These are phyloP conservation scores for Diabrotica virgifera DNA, from an alignment of 1,140 invertebrate genomes.

Conservation along the genomic window DNA sequence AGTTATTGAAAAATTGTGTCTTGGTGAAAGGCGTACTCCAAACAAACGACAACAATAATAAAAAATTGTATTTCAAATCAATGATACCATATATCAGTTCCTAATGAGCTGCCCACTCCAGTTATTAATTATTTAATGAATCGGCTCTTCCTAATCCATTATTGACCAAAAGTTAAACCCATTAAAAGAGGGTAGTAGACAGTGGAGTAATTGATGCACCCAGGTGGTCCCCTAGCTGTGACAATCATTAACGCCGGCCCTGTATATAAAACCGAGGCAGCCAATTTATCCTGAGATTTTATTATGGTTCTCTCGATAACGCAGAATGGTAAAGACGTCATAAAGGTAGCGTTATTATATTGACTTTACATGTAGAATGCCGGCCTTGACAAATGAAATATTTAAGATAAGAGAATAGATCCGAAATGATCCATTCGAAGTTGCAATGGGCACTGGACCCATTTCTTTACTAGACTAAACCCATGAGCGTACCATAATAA, in stretches of 20 bases:
- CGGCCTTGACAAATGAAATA: slow-evolving; percentile 15
- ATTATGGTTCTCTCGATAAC: not conserved
- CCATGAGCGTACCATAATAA: not conserved
- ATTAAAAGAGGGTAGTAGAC: no score
- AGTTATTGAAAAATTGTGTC: no score
- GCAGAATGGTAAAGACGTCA: slow-evolving; percentile 6
- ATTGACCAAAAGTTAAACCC: no score
- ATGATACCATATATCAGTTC: no score
- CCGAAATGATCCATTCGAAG: slow-evolving; percentile 13
- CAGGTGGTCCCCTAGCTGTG: not conserved
- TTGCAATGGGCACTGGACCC: not conserved
- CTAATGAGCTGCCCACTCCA: no score
- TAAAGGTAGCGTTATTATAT: slow-evolving; percentile 15
- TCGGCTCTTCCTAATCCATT: no score
- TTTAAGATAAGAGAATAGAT: slow-evolving; percentile 15
- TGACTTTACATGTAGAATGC: slow-evolving; percentile 12
- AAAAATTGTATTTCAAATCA: no score
- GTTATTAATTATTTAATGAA: no score
- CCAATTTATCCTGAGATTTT: slow-evolving; percentile 8
- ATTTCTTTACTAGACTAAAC: not conserved
- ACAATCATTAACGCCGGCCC: not conserved
- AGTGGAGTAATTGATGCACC: not conserved
- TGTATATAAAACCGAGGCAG: not conserved
- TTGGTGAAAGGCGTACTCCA: no score
- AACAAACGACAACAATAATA: no score